These are phyloP conservation scores for Polydrusus pterygomalis DNA, from an alignment of 2,888 invertebrate genomes.

Conservation along the genomic window DNA sequence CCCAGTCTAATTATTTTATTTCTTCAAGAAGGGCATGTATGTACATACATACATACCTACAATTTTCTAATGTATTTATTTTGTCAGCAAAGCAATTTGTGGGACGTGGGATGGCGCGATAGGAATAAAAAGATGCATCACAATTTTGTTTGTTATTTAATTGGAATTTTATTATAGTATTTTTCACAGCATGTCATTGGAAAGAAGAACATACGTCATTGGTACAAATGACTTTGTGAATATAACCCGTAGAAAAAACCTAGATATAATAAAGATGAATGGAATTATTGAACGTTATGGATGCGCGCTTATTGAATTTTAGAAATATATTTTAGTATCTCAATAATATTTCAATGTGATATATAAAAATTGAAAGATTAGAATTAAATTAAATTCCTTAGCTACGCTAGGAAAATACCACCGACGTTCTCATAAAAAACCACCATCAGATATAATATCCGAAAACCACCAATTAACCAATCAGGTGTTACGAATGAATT, in stretches of 20 bases:
- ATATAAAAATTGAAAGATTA: neutral
- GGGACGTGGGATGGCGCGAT: neutral
- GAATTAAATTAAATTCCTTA: too few species aligned
- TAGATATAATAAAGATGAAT: neutral
- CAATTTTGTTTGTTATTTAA: neutral
- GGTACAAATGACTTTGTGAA: neutral
- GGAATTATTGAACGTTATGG: too few species aligned
- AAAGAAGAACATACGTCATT: neutral
- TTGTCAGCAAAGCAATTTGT: too few species aligned
- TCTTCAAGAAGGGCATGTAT: neutral
- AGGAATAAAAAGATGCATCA: slow-evolving; percentile 1
- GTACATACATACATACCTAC: neutral
- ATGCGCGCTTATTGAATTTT: too few species aligned
- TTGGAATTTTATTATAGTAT: neutral
- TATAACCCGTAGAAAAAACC: neutral
- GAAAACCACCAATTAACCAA: neutral
- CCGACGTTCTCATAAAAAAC: neutral
- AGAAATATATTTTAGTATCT: too few species aligned
- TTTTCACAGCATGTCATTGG: neutral
- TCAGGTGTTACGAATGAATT: slow-evolving; percentile 22
- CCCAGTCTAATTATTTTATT: neutral
- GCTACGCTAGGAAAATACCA: neutral
- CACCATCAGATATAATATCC: neutral
- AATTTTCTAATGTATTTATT: too few species aligned
- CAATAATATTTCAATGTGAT: too few species aligned